These are phyloP conservation scores for Pachliopta kotzebuea DNA, from an alignment of 2,888 invertebrate genomes.

Conservation along the genomic window DNA sequence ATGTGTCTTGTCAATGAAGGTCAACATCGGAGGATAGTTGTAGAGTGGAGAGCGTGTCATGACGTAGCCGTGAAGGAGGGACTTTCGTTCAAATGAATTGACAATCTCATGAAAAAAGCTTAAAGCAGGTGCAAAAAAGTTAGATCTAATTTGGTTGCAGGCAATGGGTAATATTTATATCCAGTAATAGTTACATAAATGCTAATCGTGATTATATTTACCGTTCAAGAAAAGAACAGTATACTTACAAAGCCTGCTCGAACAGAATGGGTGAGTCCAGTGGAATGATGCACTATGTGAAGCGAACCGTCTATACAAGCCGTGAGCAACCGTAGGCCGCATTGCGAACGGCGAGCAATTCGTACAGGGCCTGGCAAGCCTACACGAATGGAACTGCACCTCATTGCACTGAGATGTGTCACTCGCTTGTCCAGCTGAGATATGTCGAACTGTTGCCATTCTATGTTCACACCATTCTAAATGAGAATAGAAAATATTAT, in stretches of 20 bases:
- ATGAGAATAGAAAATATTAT: too few species aligned
- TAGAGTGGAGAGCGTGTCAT: too few species aligned
- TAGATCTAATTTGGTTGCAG: too few species aligned
- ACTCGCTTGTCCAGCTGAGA: constrained; percentile 82
- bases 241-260: constrained; percentile 89
- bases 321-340: constrained; percentile 87
- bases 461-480: constrained; percentile 70
- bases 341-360: constrained; percentile 80
- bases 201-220: too few species aligned
- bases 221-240: background rate
- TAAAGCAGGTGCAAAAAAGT: too few species aligned
- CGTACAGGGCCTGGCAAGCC: constrained; percentile 79
- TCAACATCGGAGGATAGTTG: too few species aligned
- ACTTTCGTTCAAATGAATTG: too few species aligned
- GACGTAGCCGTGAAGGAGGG: too few species aligned
- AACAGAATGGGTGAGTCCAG: constrained; percentile 87
- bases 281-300: constrained; percentile 87
- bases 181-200: too few species aligned
- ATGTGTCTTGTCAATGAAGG: too few species aligned
- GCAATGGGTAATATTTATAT: too few species aligned
- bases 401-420: constrained; percentile 59
- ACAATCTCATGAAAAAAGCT: too few species aligned
- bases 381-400: constrained; percentile 80
- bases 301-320: constrained; percentile 93
- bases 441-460: constrained; percentile 87